Evolutionary conservation across 92 coral and sea anemone genomes (phyloP).

Genomic region (Palythoa grandiflora): DNA sequence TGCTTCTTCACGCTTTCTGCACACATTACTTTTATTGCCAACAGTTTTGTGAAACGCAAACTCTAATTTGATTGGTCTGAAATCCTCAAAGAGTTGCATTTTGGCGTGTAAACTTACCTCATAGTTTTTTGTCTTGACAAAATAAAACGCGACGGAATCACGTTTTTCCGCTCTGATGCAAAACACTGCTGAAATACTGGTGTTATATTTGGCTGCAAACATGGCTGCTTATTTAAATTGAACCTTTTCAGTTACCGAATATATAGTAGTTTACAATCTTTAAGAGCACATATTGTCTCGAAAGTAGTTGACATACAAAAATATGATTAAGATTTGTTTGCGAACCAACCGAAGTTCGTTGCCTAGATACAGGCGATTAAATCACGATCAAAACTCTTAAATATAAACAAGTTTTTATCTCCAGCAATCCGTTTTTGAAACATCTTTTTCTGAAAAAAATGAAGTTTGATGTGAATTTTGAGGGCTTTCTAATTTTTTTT

Average conservation of each 20-base stretch:
- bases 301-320: not conserved
- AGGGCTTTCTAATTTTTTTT: too few relatives aligned
- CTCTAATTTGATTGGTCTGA: not conserved
- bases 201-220: not conserved
- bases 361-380: conserved; percentile 12
- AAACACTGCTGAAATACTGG: not conserved
- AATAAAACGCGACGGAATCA: not conserved
- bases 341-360: not conserved
- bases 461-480: too few relatives aligned
- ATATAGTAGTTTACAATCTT: too few relatives aligned
- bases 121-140: not conserved
- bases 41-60: not conserved
- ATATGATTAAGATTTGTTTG: not conserved
- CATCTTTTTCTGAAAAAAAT: too few relatives aligned
- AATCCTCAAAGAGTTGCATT: not conserved
- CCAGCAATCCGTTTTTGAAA: too few relatives aligned
- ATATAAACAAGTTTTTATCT: too few relatives aligned
- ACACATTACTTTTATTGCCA: not conserved
- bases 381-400: not conserved
- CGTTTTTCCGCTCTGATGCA: not conserved
- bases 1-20: not conserved
- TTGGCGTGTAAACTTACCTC: not conserved
- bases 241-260: not conserved
- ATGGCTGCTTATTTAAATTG: not conserved
- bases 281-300: not conserved